These are phyloP conservation scores for Drosophila kokeensis DNA, from an alignment of 2,888 invertebrate genomes.

Conservation along the genomic window DNA sequence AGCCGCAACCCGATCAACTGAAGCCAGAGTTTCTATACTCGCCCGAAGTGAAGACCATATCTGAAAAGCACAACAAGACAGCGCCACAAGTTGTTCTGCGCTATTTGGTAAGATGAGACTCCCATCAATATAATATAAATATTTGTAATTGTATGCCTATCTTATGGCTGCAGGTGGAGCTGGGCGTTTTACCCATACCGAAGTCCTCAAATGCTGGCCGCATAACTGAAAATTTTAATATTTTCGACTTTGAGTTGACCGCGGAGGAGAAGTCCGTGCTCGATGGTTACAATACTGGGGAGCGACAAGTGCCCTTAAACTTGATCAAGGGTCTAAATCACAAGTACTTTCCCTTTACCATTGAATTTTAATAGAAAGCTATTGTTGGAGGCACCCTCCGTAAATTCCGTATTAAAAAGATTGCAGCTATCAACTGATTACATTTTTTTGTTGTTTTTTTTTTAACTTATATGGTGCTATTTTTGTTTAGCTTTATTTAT, in stretches of 20 bases:
- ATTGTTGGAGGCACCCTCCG: background rate
- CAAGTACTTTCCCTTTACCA: constrained; percentile 84
- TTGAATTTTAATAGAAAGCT: constrained; percentile 76
- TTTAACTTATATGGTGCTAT: constrained; percentile 1
- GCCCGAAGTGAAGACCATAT: constrained; percentile 86
- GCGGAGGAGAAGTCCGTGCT: constrained; percentile 86
- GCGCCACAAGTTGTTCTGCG: constrained; percentile 88
- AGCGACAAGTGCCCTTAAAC: constrained; percentile 79
- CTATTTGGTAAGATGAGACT: constrained; percentile 86
- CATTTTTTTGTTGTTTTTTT: background rate
- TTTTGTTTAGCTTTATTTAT: constrained; percentile 1
- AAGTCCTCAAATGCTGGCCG: constrained; percentile 86
- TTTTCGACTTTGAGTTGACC: constrained; percentile 87
- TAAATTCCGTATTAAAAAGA: constrained; percentile 15
- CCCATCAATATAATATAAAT: background rate
- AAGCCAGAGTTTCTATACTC: constrained; percentile 86
- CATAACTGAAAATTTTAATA: constrained; percentile 86
- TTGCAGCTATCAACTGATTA: background rate
- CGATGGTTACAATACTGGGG: constrained; percentile 85
- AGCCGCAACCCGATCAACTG: constrained; percentile 85
- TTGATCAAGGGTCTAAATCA: constrained; percentile 80
- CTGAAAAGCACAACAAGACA: constrained; percentile 88
- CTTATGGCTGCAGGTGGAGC: constrained; percentile 85
- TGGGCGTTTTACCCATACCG: constrained; percentile 87
- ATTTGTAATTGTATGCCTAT: background rate